Conservation (phyloP, 2,113 vertebrate species). For the Ramphastos sulfuratus region DNA sequence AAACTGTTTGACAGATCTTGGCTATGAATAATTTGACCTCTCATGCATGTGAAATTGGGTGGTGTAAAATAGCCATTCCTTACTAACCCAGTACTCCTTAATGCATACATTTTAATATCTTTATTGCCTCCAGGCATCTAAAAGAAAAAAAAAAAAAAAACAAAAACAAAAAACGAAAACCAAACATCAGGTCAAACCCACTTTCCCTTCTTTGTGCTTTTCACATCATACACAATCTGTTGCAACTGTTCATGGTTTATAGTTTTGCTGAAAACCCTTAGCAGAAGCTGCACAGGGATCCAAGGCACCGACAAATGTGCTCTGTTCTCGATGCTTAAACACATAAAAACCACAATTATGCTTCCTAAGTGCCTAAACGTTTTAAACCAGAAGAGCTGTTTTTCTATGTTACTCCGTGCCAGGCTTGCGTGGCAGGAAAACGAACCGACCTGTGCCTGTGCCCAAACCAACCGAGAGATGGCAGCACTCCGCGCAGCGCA, state of each 20-base stretch:
- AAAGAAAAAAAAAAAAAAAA: not conserved
- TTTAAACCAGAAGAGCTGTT: slow-evolving; percentile 2
- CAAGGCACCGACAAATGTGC: not conserved
- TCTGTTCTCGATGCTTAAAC: not conserved
- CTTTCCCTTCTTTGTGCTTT: not conserved
- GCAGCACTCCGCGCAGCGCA: slow-evolving; percentile 50
- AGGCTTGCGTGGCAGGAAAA: slow-evolving; percentile 8
- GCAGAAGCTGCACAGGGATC: not conserved
- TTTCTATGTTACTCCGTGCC: not conserved
- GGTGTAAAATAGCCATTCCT: not conserved
- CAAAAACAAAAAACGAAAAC: too few relatives aligned
- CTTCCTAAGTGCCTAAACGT: not conserved
- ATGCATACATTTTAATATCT: not conserved
- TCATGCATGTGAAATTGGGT: not conserved
- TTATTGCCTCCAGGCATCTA: not conserved
- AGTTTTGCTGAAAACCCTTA: not conserved
- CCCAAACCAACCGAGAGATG: slow-evolving; percentile 52
- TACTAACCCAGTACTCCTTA: not conserved
- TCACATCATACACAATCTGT: not conserved
- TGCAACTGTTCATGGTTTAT: not conserved
- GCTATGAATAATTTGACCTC: not conserved
- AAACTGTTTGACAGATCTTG: not conserved
- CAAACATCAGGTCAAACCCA: too few relatives aligned
- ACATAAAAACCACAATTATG: not conserved
- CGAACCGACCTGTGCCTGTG: not conserved